These are phyloP conservation scores for Myopa tessellatipennis DNA, from an alignment of 2,888 invertebrate species.

Conservation along the genomic window DNA sequence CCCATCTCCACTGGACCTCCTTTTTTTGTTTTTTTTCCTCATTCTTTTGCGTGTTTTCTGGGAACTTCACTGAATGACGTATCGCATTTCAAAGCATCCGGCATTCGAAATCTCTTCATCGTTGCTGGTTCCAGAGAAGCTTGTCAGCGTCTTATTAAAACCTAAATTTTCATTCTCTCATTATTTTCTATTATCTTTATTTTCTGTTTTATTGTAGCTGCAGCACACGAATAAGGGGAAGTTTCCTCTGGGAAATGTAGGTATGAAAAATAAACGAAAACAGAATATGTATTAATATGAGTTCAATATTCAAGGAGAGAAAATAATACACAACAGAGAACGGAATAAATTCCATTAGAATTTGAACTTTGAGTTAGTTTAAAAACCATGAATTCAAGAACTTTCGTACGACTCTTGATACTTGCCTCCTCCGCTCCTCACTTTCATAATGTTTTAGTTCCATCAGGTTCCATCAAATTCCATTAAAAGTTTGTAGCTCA, in stretches of 20 bases:
- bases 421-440: not conserved
- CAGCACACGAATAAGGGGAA: conserved; percentile 61
- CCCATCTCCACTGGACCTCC: not conserved
- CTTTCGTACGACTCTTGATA: too few species aligned
- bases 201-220: not conserved
- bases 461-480: not conserved
- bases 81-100: not conserved
- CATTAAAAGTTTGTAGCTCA: not conserved
- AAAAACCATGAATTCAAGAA: too few species aligned
- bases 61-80: not conserved
- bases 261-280: conserved; percentile 55
- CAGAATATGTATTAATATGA: not conserved
- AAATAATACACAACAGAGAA: too few species aligned
- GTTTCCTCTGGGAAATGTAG: conserved; percentile 68
- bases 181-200: not conserved
- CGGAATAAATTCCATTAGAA: too few species aligned
- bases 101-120: too few species aligned
- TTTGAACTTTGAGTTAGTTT: too few species aligned
- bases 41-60: not conserved
- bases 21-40: too few species aligned
- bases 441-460: not conserved
- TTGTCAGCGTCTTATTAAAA: conserved; percentile 35
- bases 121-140: too few species aligned
- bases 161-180: conserved; percentile 27
- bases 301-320: not conserved